phyloP scores from a whole-genome alignment of 2,797 vertebrate species.

The Sebastes steindachneri region DNA sequence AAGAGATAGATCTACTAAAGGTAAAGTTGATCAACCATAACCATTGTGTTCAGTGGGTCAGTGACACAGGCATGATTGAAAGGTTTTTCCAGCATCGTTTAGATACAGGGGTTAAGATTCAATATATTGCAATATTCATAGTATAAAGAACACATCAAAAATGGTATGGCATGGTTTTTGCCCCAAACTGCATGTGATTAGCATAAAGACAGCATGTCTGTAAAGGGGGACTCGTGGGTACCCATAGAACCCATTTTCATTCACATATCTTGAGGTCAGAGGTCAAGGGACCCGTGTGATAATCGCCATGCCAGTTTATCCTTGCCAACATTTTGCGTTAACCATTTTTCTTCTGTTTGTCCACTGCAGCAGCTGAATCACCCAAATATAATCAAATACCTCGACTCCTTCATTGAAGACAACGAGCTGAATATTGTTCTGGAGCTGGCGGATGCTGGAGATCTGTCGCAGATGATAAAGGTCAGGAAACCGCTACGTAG shows the following conservation, averaged over 20 bases:
- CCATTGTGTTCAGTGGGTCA: neutral
- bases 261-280: too few species aligned
- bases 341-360: neutral
- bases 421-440: slow-evolving; percentile 93
- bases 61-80: neutral
- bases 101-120: too few species aligned
- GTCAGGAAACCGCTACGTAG: slow-evolving; percentile 66
- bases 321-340: too few species aligned
- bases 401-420: slow-evolving; percentile 95
- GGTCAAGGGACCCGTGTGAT: too few species aligned
- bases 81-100: neutral
- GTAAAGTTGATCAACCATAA: slow-evolving; percentile 72
- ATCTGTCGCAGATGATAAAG: slow-evolving; percentile 97
- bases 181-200: too few species aligned
- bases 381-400: slow-evolving; percentile 94
- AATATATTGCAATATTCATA: too few species aligned
- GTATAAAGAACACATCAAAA: too few species aligned
- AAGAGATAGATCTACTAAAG: slow-evolving; percentile 95
- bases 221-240: too few species aligned
- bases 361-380: slow-evolving; percentile 87
- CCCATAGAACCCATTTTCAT: too few species aligned
- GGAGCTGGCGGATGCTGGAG: slow-evolving; percentile 92
- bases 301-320: too few species aligned
- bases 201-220: too few species aligned
- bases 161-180: too few species aligned